Base-by-base conservation (phyloP, 2,888 invertebrate species). In the Notocelia uddmanniana region DNA sequence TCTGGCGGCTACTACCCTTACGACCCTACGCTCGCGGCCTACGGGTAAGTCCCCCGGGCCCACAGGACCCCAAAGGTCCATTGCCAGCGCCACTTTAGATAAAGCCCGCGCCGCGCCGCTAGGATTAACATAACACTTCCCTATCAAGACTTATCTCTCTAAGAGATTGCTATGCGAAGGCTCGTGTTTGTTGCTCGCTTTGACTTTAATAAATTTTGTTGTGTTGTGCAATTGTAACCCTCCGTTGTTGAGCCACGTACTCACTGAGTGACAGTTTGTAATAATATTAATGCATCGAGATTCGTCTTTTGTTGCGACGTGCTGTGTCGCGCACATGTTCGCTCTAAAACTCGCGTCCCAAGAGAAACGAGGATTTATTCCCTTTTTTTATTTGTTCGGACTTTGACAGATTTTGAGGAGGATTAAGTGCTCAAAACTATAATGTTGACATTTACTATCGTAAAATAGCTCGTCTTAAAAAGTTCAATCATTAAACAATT, bases 1-100 rank as follows among this genome's bases (percentile, higher is more conserved):
- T 97, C 98, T 78, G 97, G 97, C 76, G 97, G 97, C 84, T 98
- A 98, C 95, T 98, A 98, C 94, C 97, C 98, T 79, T 98, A 98
- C 94, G 98, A 98, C 94, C 98, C 98, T 74, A 97, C 98, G 92
- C 95, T 97, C 83, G 97, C 98, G 77, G 98, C 98, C 86, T 98
- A 98, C 93, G 98, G 98, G 98, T 98, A 95, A 96, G 97, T 96
- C 89, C 86, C 89, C 76, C 78, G 89, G 87, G 89, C 81, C 87
- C 83, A 75, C 74, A 76, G 79, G 81, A 81, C 85, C 87, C 88
- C 83, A 79, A 76, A 82, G 85, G 87, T 87, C 86, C 87, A 83
- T 79, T 81, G 83, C 86, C 86, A 85, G 83, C 83, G 85, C 87
- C 89, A 89, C 89, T 91, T 91, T 91, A 91, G 92, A 92, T 91